Base-by-base conservation (phyloP, 2,797 vertebrate species). In the Orestias chungarensis region DNA sequence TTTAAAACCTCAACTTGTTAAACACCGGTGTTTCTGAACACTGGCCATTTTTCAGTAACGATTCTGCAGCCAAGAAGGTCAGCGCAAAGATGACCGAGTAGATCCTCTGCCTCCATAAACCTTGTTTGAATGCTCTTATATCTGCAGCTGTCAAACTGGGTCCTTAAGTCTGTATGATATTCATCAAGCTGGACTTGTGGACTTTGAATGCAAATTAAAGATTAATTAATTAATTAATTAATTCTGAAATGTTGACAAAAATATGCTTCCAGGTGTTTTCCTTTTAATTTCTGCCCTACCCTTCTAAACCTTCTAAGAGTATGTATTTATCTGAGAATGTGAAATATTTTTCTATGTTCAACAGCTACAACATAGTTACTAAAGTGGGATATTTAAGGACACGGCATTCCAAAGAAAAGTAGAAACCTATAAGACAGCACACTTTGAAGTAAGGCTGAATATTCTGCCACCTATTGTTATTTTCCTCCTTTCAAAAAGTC, bases 401-500 rank as follows among this genome's bases (percentile, higher is more conserved):
- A 15, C 18, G 31, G 3, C 20, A 12, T 23, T 23, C 44, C 15
- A 14, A 23, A 47, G 29, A 23, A n/a, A 49, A 35, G 12, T 35
- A n/a, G 23, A 1, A 66, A 35, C 43, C 33, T 50, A 18, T 6
- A 42, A 57, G 15, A 33, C 14, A 38, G 29, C 9, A 12, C 42
- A 55, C 29, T 66, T 69, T 35, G 29, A 67, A 59, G 66, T 72
- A 3, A 1, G 0, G 9, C 50, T 54, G 50, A 50, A 71, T 67
- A 52, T 75, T 72, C 44, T 73, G 25, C 1, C 3, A 38, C 44
- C 66, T 62, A 49, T 83, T 74, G 66, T 73, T 71, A 54, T 64
- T 61, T 79, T 80, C 66, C 25, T 61, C 23, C 42, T 23, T 31
- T 14, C n/a, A 83, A 83, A 74, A 82, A 77, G 79, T 75, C 46